Evolutionary conservation across 2,888 invertebrate species (phyloP).

Genomic region (Melikaiella ostensackeni): DNA sequence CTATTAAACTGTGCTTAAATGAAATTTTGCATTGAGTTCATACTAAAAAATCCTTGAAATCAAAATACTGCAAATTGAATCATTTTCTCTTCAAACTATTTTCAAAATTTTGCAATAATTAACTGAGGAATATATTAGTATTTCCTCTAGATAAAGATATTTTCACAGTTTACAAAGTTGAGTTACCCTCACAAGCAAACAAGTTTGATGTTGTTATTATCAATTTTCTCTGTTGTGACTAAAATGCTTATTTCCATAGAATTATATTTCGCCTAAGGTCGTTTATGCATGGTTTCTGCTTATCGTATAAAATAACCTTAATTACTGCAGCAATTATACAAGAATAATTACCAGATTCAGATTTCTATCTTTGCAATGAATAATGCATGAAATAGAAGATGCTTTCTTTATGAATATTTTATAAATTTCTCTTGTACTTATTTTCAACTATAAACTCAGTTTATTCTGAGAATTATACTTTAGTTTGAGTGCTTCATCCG

Average conservation of each 20-base stretch:
- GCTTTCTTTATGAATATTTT: background rate
- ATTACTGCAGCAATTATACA: background rate
- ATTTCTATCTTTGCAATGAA: background rate
- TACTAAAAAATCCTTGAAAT: too few species aligned
- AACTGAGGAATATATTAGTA: background rate
- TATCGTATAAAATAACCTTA: background rate
- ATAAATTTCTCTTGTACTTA: background rate
- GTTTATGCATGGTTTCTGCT: background rate
- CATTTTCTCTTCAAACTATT: background rate
- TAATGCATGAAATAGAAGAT: background rate
- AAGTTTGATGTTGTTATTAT: conserved; percentile 13
- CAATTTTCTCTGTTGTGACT: conserved; percentile 5
- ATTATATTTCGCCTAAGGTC: conserved; percentile 11
- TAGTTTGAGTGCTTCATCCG: too few species aligned
- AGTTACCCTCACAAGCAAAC: background rate
- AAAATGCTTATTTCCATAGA: background rate
- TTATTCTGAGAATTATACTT: too few species aligned
- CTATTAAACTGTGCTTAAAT: too few species aligned
- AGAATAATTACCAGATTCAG: conserved; percentile 17
- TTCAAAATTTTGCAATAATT: background rate
- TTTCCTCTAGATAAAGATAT: too few species aligned
- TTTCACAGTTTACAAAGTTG: background rate
- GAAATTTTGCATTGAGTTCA: too few species aligned
- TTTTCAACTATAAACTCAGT: too few species aligned
- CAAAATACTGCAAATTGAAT: too few species aligned